Percentiles rank a stretch among this genome's conserved stretches.
Conservation (phyloP, 2,113 vertebrate genomes). For the Paracyprichromis sp. region DNA sequence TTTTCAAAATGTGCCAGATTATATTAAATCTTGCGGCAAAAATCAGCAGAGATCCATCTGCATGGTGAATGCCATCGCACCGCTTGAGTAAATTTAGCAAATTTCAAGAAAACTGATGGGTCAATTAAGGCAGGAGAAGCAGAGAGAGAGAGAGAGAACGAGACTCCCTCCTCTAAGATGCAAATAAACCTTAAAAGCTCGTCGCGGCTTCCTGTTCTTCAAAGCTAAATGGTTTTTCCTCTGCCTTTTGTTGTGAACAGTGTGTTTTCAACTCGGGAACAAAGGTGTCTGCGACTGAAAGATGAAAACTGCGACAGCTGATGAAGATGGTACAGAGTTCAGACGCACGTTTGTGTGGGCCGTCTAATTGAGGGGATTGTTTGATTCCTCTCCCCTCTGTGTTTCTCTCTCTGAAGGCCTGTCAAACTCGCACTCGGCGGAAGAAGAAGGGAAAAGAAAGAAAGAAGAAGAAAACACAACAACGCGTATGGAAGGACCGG, state of each 20-base stretch:
- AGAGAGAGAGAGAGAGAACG: neutral
- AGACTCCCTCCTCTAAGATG: constrained; percentile 42
- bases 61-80: neutral
- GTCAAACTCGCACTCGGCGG: constrained; percentile 45
- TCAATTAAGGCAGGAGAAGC: constrained; percentile 39
- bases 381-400: constrained; percentile 53
- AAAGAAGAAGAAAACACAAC: neutral
- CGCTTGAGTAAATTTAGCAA: neutral
- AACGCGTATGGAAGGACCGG: constrained; percentile 11
- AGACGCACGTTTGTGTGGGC: constrained; percentile 48
- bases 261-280: constrained; percentile 55
- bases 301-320: constrained; percentile 54
- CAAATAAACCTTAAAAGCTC: constrained; percentile 61
- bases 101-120: constrained; percentile 31
- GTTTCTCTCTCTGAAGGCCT: constrained; percentile 49
- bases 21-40: neutral
- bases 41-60: constrained; percentile 4
- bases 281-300: constrained; percentile 54
- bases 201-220: constrained; percentile 45
- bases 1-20: neutral
- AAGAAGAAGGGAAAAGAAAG: neutral
- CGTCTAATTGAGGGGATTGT: constrained; percentile 63
- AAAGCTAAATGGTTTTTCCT: constrained; percentile 58
- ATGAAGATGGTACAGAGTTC: constrained; percentile 56
- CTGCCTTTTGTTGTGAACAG: constrained; percentile 53